Evolutionary conservation across 53 echinoderm and acorn worm genomes (phyloP), one percentile per base, ranked within the genome.

Genomic region (Echinometra lucunter): DNA sequence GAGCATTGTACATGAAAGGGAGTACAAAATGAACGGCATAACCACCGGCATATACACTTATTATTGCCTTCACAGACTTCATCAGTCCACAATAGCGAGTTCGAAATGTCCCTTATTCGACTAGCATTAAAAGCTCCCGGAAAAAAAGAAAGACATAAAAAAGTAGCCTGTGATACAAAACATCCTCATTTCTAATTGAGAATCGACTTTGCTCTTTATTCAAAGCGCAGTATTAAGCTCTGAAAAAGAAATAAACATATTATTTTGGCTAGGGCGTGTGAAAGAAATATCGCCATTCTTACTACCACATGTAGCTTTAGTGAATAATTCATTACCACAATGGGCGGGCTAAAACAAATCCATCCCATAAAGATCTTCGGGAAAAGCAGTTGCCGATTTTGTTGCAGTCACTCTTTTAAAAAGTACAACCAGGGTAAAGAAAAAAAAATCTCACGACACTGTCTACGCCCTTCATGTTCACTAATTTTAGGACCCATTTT

Each of bases 321-420:
- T 72, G 72, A 72, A 72, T 72, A 72, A 72, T 72, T 72, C 32
- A 72, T 32, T 16, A 72, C 72, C 72, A 72, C 72, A 3, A 35
- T 72, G 13, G 72, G 72, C 35, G 72, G 32, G 32, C 12, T 12
- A 63, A 72, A 72, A 30, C 35, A 35, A n/a, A 53, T 72, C 13
- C n/a, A 10, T 72, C 32, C 1, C 16, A 27, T 66, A n/a, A 66
- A n/a, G 32, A 12, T 70, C 35, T 72, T 2, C 28, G 12, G 10
- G 70, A 12, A 72, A 35, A 72, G 34, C 10, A 72, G n/a, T 15
- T 5, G 5, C 63, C 12, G 13, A 35, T 72, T n/a, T 72, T 34
- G 3, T 12, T 15, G 8, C 72, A 35, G 32, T 72, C 72, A 72
- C 35, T 16, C 25, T n/a, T n/a, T n/a, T 21, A 21, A 63, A 63